Percentiles rank a stretch among this genome's conserved stretches.
These are phyloP conservation scores for Carlito syrichta DNA, from an alignment of 2,113 vertebrate species.

Conservation along the genomic window DNA sequence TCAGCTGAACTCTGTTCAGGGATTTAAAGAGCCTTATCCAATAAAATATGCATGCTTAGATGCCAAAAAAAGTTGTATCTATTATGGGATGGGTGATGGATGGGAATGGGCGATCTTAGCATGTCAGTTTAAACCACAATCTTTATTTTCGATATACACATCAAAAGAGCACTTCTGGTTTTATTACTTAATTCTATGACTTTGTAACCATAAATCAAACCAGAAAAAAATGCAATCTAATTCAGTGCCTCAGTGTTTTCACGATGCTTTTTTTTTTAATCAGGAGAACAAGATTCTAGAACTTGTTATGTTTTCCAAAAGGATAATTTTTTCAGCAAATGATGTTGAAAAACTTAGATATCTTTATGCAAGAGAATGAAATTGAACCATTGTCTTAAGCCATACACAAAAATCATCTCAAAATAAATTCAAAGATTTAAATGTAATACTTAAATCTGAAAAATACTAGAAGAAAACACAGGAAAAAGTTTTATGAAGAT, in stretches of 20 bases:
- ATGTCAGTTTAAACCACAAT: not conserved
- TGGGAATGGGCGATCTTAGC: not conserved
- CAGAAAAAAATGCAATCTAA: not conserved
- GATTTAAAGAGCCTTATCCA: not conserved
- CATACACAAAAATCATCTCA: not conserved
- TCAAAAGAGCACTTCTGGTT: not conserved
- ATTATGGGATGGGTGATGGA: too few species aligned
- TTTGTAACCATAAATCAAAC: not conserved
- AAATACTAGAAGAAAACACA: not conserved
- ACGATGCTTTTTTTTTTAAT: not conserved
- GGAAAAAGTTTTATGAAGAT: not conserved
- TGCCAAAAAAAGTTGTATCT: not conserved
- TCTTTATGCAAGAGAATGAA: not conserved
- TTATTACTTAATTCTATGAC: not conserved
- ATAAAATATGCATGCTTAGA: not conserved
- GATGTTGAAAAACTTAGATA: not conserved
- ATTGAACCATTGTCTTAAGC: not conserved
- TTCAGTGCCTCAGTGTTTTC: not conserved
- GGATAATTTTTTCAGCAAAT: not conserved
- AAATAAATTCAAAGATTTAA: not conserved
- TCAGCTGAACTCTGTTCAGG: accelerated
- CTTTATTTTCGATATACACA: not conserved
- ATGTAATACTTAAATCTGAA: not conserved
- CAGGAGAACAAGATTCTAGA: not conserved
- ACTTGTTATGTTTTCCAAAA: not conserved